Evolutionary conservation across 2,797 vertebrate species (phyloP).

Genomic region (Artibeus jamaicensis): DNA sequence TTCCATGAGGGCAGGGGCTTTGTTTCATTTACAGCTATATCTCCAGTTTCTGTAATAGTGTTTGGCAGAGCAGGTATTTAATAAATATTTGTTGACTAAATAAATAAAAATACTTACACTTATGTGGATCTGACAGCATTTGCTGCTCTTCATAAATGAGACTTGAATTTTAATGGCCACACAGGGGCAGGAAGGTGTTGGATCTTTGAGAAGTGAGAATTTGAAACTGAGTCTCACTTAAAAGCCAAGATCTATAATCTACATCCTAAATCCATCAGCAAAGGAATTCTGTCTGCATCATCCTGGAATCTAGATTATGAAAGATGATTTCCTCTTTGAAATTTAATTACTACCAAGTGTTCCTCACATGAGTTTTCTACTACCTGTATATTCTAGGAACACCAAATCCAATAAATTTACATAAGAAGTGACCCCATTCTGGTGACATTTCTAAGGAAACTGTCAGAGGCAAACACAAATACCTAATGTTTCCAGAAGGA

Average conservation of each 20-base stretch:
- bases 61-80: background rate
- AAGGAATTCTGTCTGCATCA: background rate
- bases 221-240: background rate
- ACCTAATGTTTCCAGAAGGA: background rate
- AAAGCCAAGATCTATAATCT: background rate
- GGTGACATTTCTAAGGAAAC: background rate
- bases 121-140: background rate
- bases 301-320: background rate
- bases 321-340: background rate
- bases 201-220: background rate
- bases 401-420: background rate
- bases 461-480: background rate
- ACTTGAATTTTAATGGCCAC: background rate
- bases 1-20: background rate
- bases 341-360: background rate
- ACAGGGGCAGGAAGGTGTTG: background rate
- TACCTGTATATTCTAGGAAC: background rate
- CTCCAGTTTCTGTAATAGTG: background rate
- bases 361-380: background rate
- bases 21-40: background rate
- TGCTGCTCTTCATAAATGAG: background rate
- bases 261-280: background rate
- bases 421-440: background rate
- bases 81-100: slow-evolving; percentile 1
- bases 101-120: background rate